Percentiles rank a stretch among this genome's conserved stretches.
phyloP scores from a whole-genome alignment of 2,888 invertebrate species.

The Epistrophe grossulariae region DNA sequence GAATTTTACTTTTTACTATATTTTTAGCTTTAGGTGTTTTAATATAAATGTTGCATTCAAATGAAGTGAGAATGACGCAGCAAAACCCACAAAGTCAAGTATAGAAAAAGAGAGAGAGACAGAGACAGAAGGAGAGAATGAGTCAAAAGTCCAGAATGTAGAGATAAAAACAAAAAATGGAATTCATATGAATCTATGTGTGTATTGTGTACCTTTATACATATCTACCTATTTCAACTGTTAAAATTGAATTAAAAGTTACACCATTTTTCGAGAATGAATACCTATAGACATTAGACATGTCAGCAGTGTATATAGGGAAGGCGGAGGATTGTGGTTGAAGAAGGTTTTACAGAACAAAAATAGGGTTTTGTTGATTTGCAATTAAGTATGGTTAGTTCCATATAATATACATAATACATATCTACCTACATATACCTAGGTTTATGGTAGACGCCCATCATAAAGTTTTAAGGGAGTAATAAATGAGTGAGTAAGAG shows the following conservation, averaged over 20 bases:
- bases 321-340: background rate
- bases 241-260: constrained; percentile 65
- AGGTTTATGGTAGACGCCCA: background rate
- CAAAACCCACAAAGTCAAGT: background rate
- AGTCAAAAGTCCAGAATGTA: background rate
- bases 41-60: constrained; percentile 40
- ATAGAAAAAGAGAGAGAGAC: background rate
- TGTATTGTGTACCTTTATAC: too few relatives aligned
- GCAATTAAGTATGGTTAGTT: constrained; percentile 30
- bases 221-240: constrained; percentile 38
- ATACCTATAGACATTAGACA: background rate
- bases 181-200: background rate
- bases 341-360: background rate
- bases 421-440: too few relatives aligned
- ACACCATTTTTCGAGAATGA: background rate
- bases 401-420: too few relatives aligned
- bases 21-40: background rate
- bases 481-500: background rate
- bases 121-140: too few relatives aligned
- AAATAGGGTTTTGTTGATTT: constrained; percentile 48
- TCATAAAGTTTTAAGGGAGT: background rate
- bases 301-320: background rate
- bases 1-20: background rate
- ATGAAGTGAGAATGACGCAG: constrained; percentile 8
- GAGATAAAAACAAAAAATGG: background rate